Conservation (phyloP, 2,113 vertebrate genomes). For the Poeciliopsis turrubarensis region DNA sequence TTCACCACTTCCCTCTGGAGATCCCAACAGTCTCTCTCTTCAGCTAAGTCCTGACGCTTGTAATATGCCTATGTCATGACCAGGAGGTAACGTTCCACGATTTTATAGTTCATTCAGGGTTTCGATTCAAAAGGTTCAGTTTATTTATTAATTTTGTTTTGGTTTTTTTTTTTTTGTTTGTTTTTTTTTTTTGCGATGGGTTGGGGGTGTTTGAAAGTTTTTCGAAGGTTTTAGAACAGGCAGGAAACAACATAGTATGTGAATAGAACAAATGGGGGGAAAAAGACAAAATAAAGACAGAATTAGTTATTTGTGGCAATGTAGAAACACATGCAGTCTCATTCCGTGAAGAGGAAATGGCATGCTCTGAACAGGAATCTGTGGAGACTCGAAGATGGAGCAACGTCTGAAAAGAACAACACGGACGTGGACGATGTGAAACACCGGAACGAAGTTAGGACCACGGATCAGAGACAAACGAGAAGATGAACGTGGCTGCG, state of each 20-base stretch:
- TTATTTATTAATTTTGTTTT: constrained; percentile 43
- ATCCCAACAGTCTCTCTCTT: constrained; percentile 83
- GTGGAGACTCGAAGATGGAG: constrained; percentile 67
- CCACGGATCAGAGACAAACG: constrained; percentile 3
- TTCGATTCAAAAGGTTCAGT: constrained; percentile 65
- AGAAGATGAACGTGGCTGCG: constrained; percentile 18
- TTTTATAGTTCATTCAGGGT: constrained; percentile 60
- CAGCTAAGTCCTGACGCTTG: constrained; percentile 81
- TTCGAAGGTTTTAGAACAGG: constrained; percentile 83
- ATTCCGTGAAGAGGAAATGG: constrained; percentile 82
- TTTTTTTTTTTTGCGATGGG: constrained; percentile 4
- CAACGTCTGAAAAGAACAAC: constrained; percentile 4
- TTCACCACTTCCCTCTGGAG: constrained; percentile 87
- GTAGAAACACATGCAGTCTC: constrained; percentile 88
- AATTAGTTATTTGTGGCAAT: constrained; percentile 93
- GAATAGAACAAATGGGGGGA: constrained; percentile 84
- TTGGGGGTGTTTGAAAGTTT: constrained; percentile 58
- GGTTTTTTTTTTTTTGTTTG: background rate
- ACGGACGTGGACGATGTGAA: constrained; percentile 17
- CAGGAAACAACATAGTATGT: constrained; percentile 83
- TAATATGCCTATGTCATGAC: constrained; percentile 84
- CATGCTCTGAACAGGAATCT: constrained; percentile 89
- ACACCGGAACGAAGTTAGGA: constrained; percentile 9
- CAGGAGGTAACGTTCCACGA: constrained; percentile 47
- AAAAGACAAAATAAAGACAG: constrained; percentile 96